A percentile compares a stretch with the other conserved stretches of the same genome.
Conservation (phyloP, 2,797 vertebrate species). For the Sebastes itinus region DNA sequence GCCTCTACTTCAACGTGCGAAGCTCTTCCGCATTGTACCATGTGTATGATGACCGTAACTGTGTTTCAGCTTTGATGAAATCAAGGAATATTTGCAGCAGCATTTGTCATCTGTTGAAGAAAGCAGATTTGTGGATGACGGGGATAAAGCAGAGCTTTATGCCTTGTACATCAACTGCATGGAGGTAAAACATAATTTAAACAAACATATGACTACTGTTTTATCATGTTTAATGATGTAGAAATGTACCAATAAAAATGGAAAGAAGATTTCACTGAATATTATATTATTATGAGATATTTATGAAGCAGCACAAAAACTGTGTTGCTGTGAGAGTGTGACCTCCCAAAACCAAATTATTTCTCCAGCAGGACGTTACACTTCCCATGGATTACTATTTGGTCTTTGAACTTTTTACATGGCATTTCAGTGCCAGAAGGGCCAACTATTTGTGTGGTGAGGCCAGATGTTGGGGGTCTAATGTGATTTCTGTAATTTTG, state of each 20-base stretch:
- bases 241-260: background rate
- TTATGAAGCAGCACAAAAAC: background rate
- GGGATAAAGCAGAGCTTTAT: conserved; percentile 83
- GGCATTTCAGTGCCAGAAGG: background rate
- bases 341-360: background rate
- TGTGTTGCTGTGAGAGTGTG: background rate
- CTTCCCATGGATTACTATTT: background rate
- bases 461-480: no score
- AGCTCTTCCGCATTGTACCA: background rate
- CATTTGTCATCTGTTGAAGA: conserved; percentile 79
- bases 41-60: background rate
- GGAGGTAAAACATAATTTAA: conserved; percentile 38
- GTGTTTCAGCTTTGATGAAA: conserved; percentile 79
- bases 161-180: conserved; percentile 83
- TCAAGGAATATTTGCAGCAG: conserved; percentile 76
- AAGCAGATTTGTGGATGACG: conserved; percentile 64
- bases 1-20: background rate
- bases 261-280: background rate
- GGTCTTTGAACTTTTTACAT: background rate
- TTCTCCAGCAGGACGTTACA: background rate
- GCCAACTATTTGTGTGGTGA: background rate
- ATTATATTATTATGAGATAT: background rate
- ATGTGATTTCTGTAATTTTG: no score
- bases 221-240: background rate
- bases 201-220: background rate